These are phyloP conservation scores for Melozone crissalis DNA, from an alignment of 2,113 vertebrate species.

Conservation along the genomic window DNA sequence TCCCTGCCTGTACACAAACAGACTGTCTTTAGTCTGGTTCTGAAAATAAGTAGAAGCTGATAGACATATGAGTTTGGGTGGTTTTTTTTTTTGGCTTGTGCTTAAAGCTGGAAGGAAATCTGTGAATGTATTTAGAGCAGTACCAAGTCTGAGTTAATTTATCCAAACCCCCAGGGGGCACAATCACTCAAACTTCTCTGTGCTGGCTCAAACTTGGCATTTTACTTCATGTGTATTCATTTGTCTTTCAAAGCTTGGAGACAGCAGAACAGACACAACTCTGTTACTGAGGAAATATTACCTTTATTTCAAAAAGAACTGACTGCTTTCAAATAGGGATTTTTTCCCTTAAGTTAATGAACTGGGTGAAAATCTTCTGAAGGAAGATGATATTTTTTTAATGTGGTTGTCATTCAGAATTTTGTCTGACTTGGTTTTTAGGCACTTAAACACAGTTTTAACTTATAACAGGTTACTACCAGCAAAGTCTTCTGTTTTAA, in stretches of 20 bases:
- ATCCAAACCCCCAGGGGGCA: background rate
- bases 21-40: background rate
- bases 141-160: background rate
- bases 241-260: background rate
- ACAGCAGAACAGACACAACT: background rate
- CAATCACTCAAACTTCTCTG: rapidly evolving
- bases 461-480: background rate
- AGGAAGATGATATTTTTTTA: background rate
- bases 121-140: background rate
- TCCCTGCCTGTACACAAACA: background rate
- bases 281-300: background rate
- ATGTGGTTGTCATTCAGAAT: background rate
- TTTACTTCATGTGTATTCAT: background rate
- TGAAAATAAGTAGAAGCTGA: background rate
- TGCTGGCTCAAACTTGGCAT: background rate
- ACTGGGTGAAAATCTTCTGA: background rate
- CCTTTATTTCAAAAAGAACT: background rate
- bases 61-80: background rate
- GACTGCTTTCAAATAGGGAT: background rate
- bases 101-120: background rate
- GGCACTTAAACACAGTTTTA: background rate
- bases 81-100: background rate
- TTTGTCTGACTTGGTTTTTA: background rate
- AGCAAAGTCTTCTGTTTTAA: background rate
- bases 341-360: background rate